These are phyloP conservation scores for Macropis europaea DNA, from an alignment of 2,888 invertebrate species.

Conservation along the genomic window DNA sequence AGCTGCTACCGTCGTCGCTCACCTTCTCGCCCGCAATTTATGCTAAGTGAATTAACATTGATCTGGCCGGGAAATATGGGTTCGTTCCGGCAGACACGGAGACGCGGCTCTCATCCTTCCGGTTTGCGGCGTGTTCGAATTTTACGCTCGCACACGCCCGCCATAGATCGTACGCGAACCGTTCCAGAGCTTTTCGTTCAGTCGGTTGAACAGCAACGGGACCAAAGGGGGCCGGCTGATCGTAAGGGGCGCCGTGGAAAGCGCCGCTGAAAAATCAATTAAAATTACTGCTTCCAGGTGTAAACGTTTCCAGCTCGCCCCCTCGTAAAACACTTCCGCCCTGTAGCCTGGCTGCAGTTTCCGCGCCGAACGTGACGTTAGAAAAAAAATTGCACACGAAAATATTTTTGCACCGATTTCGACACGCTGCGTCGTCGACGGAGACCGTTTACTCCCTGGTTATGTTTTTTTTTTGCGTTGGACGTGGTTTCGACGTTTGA, in stretches of 20 bases:
- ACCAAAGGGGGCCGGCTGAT: background rate
- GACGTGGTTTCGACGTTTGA: no score
- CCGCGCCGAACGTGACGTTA: no score
- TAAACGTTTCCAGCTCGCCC: background rate
- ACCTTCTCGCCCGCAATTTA: slow-evolving; percentile 52
- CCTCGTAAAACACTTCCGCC: no score
- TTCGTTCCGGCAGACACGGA: slow-evolving; percentile 32
- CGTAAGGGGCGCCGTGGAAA: background rate
- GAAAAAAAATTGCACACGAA: background rate
- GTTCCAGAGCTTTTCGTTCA: slow-evolving; percentile 26
- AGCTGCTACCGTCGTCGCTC: slow-evolving; percentile 53
- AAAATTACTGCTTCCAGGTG: background rate
- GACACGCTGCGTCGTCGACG: no score
- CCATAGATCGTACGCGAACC: slow-evolving; percentile 15
- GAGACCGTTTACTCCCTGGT: no score
- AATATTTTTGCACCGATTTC: background rate
- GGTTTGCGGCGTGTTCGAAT: slow-evolving; percentile 22
- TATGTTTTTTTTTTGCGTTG: no score
- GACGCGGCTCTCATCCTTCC: slow-evolving; percentile 13
- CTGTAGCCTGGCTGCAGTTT: no score
- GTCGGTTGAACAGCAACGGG: slow-evolving; percentile 26
- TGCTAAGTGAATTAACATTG: slow-evolving; percentile 63
- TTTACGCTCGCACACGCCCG: slow-evolving; percentile 12
- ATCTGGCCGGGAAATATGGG: slow-evolving; percentile 50
- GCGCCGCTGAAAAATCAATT: slow-evolving; percentile 23